Base-by-base conservation (phyloP, 2,113 vertebrate species). In the Silurus meridionalis region DNA sequence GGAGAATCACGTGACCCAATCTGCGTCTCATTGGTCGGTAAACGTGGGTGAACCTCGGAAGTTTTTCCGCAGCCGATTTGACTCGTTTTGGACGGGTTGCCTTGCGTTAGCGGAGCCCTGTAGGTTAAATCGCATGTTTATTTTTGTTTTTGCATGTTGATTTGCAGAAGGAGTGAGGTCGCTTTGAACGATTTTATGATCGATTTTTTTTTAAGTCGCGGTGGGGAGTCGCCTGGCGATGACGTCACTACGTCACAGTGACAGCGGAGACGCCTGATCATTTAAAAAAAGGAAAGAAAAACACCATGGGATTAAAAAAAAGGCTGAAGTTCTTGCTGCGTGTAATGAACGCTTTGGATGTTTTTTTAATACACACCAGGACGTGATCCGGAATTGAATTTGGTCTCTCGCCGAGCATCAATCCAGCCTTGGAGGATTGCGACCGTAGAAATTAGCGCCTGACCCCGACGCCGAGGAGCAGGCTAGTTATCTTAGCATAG, bases 241-340 rank as follows among this genome's bases (percentile, higher is more conserved):
- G 95, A 96, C 94, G 95, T 94, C 90, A 95, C 63, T 80, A 90
- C 93, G 94, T 92, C 93, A 90, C 90, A 94, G 90, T 93, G 92
- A 95, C 89, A 90, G 92, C 90, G 92, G 93, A 94, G 94, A 95
- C 94, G 95, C 94, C 88, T 92, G 93, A 92, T 93, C 91, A 92
- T 94, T 92, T 93, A 94, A 93, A 93, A 94, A 74, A 72, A 69
- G n/a, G 17, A 61, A 6, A 61, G 17, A 66, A 37, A 7, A 37
- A 93, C 91, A 53, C 93, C 91, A 91, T 85, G 92, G 90, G 92
- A 91, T 94, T 93, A 94, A 95, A 94, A 94, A 95, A 94, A 90
- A 88, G 90, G 55, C 90, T 86, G 25, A 60, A 86, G 88, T 78
- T 82, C 53, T 79, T 83, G 82, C 83, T 82, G 63, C 71, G 61